A percentile compares a stretch with the other conserved stretches of the same genome.
Evolutionary conservation across 2,113 vertebrate species (phyloP).

Genomic region (Otolemur garnettii): DNA sequence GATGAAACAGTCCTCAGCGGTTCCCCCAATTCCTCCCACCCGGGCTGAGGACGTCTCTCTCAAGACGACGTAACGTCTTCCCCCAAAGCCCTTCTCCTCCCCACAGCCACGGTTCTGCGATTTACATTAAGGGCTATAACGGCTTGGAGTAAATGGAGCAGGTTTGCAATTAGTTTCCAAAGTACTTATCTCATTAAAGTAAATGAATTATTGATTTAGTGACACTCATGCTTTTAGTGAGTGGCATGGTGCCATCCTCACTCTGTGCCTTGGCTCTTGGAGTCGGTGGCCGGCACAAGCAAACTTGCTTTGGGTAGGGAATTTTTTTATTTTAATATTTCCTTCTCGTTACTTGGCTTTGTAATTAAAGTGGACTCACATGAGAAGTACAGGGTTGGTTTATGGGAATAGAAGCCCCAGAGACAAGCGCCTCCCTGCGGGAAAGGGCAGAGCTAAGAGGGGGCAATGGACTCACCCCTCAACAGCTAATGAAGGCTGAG

Average conservation of each 20-base stretch:
- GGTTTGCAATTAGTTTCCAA: conserved; percentile 97
- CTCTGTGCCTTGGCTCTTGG: conserved; percentile 87
- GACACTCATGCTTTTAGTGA: conserved; percentile 96
- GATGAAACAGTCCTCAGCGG: fast-evolving
- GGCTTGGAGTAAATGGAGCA: conserved; percentile 94
- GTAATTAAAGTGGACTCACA: conserved; percentile 12
- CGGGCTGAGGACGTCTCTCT: conserved; percentile 17
- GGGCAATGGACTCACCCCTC: fast-evolving
- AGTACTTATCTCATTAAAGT: conserved; percentile 99
- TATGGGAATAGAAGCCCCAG: conserved; percentile 52
- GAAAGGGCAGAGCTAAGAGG: background rate
- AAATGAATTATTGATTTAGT: conserved; percentile 99
- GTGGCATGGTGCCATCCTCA: conserved; percentile 91
- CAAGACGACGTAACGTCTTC: conserved; percentile 45
- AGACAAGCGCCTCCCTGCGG: background rate
- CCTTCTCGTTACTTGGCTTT: conserved; percentile 70
- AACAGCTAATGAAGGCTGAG: background rate
- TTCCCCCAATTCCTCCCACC: background rate
- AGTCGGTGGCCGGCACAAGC: conserved; percentile 81
- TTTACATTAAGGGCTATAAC: conserved; percentile 91
- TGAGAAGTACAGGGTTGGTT: background rate
- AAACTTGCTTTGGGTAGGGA: conserved; percentile 63
- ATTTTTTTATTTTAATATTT: conserved; percentile 79
- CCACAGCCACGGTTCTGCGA: conserved; percentile 85
- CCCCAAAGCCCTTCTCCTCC: conserved; percentile 78